These are phyloP conservation scores for Drosophila kokeensis DNA, from an alignment of 2,888 invertebrate genomes.

Conservation along the genomic window DNA sequence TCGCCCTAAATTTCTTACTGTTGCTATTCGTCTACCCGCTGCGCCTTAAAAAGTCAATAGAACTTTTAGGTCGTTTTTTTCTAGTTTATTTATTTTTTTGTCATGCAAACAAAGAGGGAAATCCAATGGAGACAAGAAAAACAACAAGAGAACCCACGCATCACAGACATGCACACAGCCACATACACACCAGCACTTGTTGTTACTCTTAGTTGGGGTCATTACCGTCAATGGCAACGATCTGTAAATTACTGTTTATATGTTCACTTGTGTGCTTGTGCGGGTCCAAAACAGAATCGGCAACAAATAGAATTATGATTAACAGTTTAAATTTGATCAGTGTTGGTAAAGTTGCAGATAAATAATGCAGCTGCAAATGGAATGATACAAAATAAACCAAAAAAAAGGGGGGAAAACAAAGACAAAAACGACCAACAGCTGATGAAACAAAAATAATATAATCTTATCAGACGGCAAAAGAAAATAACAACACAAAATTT, in stretches of 20 bases:
- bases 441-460: constrained; percentile 55
- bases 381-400: constrained; percentile 2
- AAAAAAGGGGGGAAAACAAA: constrained; percentile 8
- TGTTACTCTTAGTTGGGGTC: constrained; percentile 41
- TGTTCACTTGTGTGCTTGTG: neutral
- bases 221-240: constrained; percentile 55
- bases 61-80: constrained; percentile 55
- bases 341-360: constrained; percentile 11
- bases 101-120: constrained; percentile 13
- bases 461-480: constrained; percentile 64
- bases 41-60: constrained; percentile 44
- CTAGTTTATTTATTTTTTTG: constrained; percentile 2
- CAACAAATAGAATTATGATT: constrained; percentile 31
- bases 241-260: constrained; percentile 13
- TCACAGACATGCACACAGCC: neutral
- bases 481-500: constrained; percentile 65
- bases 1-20: constrained; percentile 24
- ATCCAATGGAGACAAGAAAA: constrained; percentile 6
- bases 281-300: neutral
- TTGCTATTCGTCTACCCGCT: constrained; percentile 18
- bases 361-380: constrained; percentile 8
- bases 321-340: neutral
- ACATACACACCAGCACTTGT: constrained; percentile 8
- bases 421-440: constrained; percentile 49
- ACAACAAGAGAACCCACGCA: constrained; percentile 6